Percentiles rank a stretch among this genome's conserved stretches.
These are phyloP conservation scores for Netelia inedita DNA, from an alignment of 2,888 invertebrate species.

Conservation along the genomic window DNA sequence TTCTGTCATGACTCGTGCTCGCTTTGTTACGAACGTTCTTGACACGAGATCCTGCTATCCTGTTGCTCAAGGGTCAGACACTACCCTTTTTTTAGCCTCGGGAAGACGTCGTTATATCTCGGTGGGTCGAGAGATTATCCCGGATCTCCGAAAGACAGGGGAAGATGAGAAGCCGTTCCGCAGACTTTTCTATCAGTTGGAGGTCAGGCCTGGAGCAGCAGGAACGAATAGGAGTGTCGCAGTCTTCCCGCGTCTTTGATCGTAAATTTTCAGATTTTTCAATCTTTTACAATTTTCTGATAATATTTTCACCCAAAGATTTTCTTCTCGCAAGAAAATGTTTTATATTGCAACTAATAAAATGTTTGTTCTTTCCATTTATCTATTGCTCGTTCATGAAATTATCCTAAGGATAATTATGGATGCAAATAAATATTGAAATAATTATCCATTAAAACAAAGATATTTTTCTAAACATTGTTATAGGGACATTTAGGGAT, in stretches of 20 bases:
- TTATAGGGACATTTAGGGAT: too few relatives aligned
- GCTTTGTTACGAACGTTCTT: constrained; percentile 61
- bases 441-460: background rate
- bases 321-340: too few relatives aligned
- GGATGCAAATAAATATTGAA: background rate
- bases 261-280: background rate
- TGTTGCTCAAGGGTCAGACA: constrained; percentile 83
- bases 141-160: background rate
- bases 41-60: constrained; percentile 78
- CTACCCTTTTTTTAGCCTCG: constrained; percentile 82
- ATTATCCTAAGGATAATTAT: background rate
- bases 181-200: constrained; percentile 19
- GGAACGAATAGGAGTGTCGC: constrained; percentile 23
- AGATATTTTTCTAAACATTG: background rate
- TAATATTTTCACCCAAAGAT: too few relatives aligned
- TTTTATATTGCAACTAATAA: too few relatives aligned
- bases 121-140: constrained; percentile 2
- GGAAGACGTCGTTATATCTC: constrained; percentile 47
- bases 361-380: background rate
- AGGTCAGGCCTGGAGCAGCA: constrained; percentile 39
- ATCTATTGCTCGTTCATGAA: background rate
- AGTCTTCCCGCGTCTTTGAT: constrained; percentile 9
- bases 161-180: background rate
- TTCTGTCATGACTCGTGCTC: constrained; percentile 9
- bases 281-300: background rate